These are phyloP conservation scores for Oreonectes daqikongensis DNA, from an alignment of 2,797 vertebrate species.

Conservation along the genomic window DNA sequence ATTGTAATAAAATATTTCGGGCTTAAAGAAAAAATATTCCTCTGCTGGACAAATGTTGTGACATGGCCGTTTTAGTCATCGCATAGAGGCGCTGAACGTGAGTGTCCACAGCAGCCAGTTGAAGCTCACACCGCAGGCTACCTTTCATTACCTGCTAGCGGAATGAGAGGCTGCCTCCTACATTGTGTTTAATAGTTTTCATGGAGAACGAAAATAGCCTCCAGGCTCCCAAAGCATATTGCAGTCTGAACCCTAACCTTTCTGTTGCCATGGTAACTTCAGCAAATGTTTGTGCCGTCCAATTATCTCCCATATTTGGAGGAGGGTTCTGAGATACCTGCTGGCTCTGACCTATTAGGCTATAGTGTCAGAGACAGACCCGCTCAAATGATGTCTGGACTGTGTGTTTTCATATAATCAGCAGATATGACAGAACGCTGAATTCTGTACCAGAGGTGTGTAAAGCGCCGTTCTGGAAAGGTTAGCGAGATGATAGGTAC, in stretches of 20 bases:
- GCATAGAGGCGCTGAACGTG: not conserved
- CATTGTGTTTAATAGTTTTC: slow-evolving; percentile 64
- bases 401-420: slow-evolving; percentile 47
- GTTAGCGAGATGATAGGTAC: slow-evolving; percentile 34
- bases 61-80: not conserved
- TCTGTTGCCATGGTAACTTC: slow-evolving; percentile 65
- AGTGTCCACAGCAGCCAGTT: slow-evolving; percentile 24
- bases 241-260: slow-evolving; percentile 63
- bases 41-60: not conserved
- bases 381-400: slow-evolving; percentile 32
- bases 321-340: slow-evolving; percentile 50
- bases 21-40: too few relatives aligned
- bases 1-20: too few relatives aligned
- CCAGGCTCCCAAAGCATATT: slow-evolving; percentile 57
- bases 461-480: slow-evolving; percentile 9
- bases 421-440: slow-evolving; percentile 18
- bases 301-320: slow-evolving; percentile 62
- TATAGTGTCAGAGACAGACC: slow-evolving; percentile 42
- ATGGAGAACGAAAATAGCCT: slow-evolving; percentile 62
- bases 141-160: slow-evolving; percentile 55
- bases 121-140: slow-evolving; percentile 42
- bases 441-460: slow-evolving; percentile 12
- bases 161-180: slow-evolving; percentile 54
- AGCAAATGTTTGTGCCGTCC: slow-evolving; percentile 52
- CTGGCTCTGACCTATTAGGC: slow-evolving; percentile 55